Conservation (phyloP, 1,140 invertebrate species). For the Mizuhopecten yessoensis region DNA sequence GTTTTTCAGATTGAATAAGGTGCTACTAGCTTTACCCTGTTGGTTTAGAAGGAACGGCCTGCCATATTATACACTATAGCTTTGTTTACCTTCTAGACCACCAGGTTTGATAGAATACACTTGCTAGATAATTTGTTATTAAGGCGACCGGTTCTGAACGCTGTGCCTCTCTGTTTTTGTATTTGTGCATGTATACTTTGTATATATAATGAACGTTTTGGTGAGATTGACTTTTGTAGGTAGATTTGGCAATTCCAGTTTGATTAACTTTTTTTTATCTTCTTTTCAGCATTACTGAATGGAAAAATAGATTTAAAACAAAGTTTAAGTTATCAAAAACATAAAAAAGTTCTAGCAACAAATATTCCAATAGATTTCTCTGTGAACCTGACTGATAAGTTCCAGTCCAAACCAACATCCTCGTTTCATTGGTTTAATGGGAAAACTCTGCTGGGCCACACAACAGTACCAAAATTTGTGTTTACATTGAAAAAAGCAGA, state of each 20-base stretch:
- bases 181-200: too few relatives aligned
- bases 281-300: not conserved
- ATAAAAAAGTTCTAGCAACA: not conserved
- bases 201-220: not conserved
- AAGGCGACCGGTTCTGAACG: too few relatives aligned
- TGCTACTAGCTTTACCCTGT: too few relatives aligned
- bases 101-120: too few relatives aligned
- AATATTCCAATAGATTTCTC: not conserved
- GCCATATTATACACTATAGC: too few relatives aligned
- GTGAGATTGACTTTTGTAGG: not conserved
- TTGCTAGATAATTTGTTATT: too few relatives aligned
- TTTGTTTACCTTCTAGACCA: too few relatives aligned
- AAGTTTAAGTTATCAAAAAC: not conserved
- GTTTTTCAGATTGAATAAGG: too few relatives aligned
- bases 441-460: not conserved
- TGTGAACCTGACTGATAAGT: constrained; percentile 15
- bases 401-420: not conserved
- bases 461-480: not conserved
- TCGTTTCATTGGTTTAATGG: constrained; percentile 3
- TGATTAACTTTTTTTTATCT: not conserved
- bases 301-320: not conserved
- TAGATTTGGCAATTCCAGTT: too few relatives aligned
- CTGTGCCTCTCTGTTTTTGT: too few relatives aligned
- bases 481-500: not conserved
- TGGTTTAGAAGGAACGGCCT: too few relatives aligned